phyloP scores from a whole-genome alignment of 2,888 invertebrate genomes.

The Cremastinae sp. region DNA sequence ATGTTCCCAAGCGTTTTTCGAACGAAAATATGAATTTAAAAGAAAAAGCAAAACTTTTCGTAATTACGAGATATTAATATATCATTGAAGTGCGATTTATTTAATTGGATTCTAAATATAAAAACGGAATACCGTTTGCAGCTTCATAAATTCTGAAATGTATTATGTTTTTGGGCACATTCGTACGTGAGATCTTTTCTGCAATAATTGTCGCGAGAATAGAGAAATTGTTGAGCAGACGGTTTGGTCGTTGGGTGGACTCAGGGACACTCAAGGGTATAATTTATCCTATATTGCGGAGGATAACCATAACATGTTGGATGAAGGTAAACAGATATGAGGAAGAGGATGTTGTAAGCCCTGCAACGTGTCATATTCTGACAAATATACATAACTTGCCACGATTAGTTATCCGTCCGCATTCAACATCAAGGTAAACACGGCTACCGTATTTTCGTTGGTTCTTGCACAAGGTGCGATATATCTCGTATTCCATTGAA shows the following conservation, averaged over 20 bases:
- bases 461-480: constrained; percentile 4
- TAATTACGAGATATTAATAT: too few species aligned
- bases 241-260: background rate
- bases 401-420: constrained; percentile 33
- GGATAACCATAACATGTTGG: constrained; percentile 28
- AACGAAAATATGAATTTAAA: too few species aligned
- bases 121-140: constrained; percentile 1
- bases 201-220: constrained; percentile 48
- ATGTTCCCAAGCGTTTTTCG: too few species aligned
- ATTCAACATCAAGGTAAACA: constrained; percentile 10
- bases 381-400: constrained; percentile 51
- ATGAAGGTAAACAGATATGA: constrained; percentile 25
- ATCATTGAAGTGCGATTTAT: too few species aligned
- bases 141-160: background rate
- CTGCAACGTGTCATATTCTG: constrained; percentile 24
- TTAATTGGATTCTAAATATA: background rate
- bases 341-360: constrained; percentile 21
- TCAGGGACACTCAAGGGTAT: constrained; percentile 41
- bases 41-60: too few species aligned
- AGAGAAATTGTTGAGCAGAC: constrained; percentile 26
- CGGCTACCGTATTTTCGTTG: background rate
- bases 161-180: constrained; percentile 19
- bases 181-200: background rate
- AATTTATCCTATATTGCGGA: constrained; percentile 35
- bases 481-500: too few species aligned